These are phyloP conservation scores for Piaya cayana DNA, from an alignment of 2,113 vertebrate species.

Conservation along the genomic window DNA sequence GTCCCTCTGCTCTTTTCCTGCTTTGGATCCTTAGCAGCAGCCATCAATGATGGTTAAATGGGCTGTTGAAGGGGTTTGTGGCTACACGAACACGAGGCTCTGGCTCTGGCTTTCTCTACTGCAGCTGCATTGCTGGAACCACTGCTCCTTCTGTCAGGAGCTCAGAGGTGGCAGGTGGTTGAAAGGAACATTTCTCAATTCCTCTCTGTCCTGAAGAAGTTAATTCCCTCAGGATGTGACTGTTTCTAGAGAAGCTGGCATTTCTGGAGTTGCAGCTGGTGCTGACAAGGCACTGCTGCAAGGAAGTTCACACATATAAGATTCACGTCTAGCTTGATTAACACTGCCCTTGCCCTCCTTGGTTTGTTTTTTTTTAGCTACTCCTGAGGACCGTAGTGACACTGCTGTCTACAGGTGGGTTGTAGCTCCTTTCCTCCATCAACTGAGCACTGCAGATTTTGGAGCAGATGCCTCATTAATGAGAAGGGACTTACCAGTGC, in stretches of 20 bases:
- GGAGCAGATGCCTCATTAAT: constrained; percentile 43
- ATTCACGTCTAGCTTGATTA: neutral
- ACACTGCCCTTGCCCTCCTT: neutral
- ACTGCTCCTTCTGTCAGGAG: neutral
- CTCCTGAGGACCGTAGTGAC: neutral
- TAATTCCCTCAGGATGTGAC: neutral
- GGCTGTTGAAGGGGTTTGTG: neutral
- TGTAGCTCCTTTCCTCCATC: neutral
- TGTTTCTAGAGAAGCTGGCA: neutral
- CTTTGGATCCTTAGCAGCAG: neutral
- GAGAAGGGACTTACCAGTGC: constrained; percentile 13
- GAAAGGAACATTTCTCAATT: neutral
- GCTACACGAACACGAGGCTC: neutral
- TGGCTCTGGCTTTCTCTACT: neutral
- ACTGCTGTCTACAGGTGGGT: neutral
- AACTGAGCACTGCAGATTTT: constrained; percentile 17
- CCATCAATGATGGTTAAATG: neutral
- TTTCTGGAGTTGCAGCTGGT: constrained; percentile 7
- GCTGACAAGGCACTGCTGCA: neutral
- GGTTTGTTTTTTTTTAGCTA: neutral
- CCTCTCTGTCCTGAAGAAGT: neutral
- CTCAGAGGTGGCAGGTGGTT: neutral
- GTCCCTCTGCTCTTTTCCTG: neutral
- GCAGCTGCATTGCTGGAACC: neutral
- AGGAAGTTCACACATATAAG: neutral